Base-by-base conservation (phyloP, 2,797 vertebrate genomes). In the Thaleichthys pacificus region DNA sequence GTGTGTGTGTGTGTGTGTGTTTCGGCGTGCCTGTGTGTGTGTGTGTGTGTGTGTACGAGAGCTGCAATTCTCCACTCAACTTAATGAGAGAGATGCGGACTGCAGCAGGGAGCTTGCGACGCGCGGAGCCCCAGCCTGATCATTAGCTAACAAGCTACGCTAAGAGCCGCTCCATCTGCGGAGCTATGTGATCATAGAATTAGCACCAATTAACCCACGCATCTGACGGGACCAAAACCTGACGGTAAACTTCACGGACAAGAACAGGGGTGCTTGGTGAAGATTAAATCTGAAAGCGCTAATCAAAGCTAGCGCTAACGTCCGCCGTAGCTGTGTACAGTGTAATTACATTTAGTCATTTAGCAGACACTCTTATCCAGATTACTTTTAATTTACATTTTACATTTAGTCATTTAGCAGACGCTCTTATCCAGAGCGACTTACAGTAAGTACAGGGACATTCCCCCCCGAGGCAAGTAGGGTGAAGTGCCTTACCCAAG, bases 51-150 rank as follows among this genome's bases (percentile, higher is more conserved):
- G 51, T 22, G 30, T 22, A n/a, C 26, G 21, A 8, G 14, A 49
- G 51, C 61, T 56, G 61, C 51, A 64, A 65, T 71, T 65, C 61
- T 71, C 70, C 61, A 71, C 70, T 71, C 42, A 62, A 30, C 5
- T 11, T 56, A 71, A 65, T 71, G 61, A 65, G 32, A 30, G 47
- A 15, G n/a, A 56, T 64, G 49, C 61, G 15, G 62, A 42, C 63
- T n/a, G 32, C 63, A 65, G 32, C 61, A 21, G 63, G 19, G 35
- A 42, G n/a, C 35, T 19, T n/a, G 19, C 30, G 8, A n/a, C n/a
- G 4, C 19, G 32, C 63, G 38, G 63, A 65, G 63, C 32, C 5
- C 38, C 61, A 63, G 63, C 35, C 60, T 65, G 63, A n/a, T 65
- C 32, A 21, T 65, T 65, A 65, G 32, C 32, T 14, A 42, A 63